Base-by-base conservation (phyloP, 2,113 vertebrate genomes). In the Polyodon spathula region DNA sequence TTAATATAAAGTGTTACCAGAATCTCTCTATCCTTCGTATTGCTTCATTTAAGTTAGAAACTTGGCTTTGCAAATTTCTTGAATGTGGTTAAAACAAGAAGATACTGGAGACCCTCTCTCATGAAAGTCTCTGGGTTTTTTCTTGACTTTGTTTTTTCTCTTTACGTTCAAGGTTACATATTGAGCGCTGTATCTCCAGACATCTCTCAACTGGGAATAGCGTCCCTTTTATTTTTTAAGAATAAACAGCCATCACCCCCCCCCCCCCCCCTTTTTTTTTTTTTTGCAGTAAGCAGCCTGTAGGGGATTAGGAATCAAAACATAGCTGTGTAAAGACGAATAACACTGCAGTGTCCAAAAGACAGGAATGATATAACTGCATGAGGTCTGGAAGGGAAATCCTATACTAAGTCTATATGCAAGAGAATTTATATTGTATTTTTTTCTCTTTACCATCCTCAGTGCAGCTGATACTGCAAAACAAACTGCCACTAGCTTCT, bases 331-430 rank as follows among this genome's bases (percentile, higher is more conserved):
- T n/a, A 50, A 50, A 50, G 46, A 50, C 3, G 46, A n/a, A 50
- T 50, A 50, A n/a, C 46, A 50, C 46, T 3, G 46, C 46, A 50
- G 8, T 50, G 46, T 7, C 46, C 46, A 50, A 10, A 50, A 50
- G 46, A 50, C 46, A 10, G 11, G n/a, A n/a, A n/a, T n/a, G n/a
- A 12, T 58, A 15, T 9, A 16, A 41, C n/a, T n/a, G n/a, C n/a
- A 6, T 41, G 17, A 58, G 40, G 40, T 42, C 39, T 52, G 11
- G 56, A 52, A 63, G 57, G 58, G 53, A 67, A 63, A 52, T 53
- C 41, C 41, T 51, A n/a, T n/a, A 9, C 42, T 66, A 59, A 63
- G 56, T 43, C 60, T 58, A 59, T 57, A 43, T 14, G 7, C 38
- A 42, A 10, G 58, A 53, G 41, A 55, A 54, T 63, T 48, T 41